Base-by-base conservation (phyloP, 2,888 invertebrate species). In the Caradrina kadenii region DNA sequence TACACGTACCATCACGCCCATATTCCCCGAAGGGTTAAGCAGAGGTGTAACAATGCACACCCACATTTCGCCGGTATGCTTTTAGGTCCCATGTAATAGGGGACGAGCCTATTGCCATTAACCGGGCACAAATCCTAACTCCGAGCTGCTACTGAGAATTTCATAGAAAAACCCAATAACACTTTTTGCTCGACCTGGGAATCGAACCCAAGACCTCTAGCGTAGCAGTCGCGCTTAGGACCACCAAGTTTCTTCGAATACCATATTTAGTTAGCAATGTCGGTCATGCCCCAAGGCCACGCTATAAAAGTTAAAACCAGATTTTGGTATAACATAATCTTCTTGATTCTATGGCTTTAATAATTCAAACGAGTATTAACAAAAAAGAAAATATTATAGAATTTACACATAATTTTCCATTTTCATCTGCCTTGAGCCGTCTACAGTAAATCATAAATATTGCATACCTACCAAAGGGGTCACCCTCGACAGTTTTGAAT, bases 181-280 rank as follows among this genome's bases (percentile, higher is more conserved):
- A n/a, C n/a, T n/a, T n/a, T n/a, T n/a, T n/a, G n/a, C n/a, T n/a
- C n/a, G n/a, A n/a, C n/a, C n/a, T n/a, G n/a, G n/a, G n/a, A n/a
- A n/a, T n/a, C n/a, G n/a, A n/a, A n/a, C n/a, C n/a, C n/a, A n/a
- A n/a, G n/a, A n/a, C n/a, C n/a, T n/a, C n/a, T n/a, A n/a, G n/a
- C n/a, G n/a, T n/a, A n/a, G n/a, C n/a, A n/a, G n/a, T n/a, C n/a
- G n/a, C n/a, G n/a, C n/a, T n/a, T n/a, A n/a, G n/a, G n/a, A n/a
- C n/a, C n/a, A n/a, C n/a, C n/a, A n/a, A n/a, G n/a, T n/a, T 63
- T 69, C 54, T 70, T 74, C 45, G 58, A 59, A 69, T 69, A 77
- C 26, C 52, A 58, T 59, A 67, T 63, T 60, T 55, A 67, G 76
- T 76, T 65, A 76, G 53, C 50, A 48, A 50, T 50, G 21, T 55